Evolutionary conservation across 2,888 invertebrate genomes (phyloP).

Genomic region (Spodoptera exigua): DNA sequence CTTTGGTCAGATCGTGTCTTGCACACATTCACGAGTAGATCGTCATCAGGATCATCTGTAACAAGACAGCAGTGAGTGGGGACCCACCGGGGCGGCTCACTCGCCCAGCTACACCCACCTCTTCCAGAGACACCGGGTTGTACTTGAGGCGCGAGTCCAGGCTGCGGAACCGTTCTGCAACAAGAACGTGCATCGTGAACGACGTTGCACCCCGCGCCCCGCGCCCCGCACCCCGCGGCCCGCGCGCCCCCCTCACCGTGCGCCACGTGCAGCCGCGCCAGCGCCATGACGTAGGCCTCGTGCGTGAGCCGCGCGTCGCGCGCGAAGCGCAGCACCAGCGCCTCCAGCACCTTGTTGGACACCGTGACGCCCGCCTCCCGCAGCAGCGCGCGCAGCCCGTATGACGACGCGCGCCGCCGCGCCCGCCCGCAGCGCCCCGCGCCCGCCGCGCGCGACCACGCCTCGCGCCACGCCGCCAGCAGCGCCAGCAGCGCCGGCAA

Average conservation of each 20-base stretch:
- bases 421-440: constrained; percentile 73
- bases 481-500: constrained; percentile 90
- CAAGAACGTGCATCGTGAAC: constrained; percentile 42
- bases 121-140: constrained; percentile 92
- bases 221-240: background rate
- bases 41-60: constrained; percentile 91
- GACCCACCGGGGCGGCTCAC: no score
- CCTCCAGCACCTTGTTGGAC: constrained; percentile 93
- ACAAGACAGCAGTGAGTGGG: constrained; percentile 41
- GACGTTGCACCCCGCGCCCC: background rate
- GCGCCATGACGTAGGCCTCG: constrained; percentile 91
- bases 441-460: constrained; percentile 44
- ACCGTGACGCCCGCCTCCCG: constrained; percentile 90
- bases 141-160: constrained; percentile 92
- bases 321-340: constrained; percentile 91
- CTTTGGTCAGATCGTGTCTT: constrained; percentile 52
- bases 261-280: constrained; percentile 74
- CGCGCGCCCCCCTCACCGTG: constrained; percentile 66
- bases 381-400: constrained; percentile 90
- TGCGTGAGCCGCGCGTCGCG: constrained; percentile 89
- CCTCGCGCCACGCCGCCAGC: constrained; percentile 76
- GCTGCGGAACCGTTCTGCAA: constrained; percentile 91
- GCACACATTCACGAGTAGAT: constrained; percentile 88
- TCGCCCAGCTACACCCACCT: constrained; percentile 81
- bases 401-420: constrained; percentile 64